Base-by-base conservation (phyloP, 2,113 vertebrate species). In the Plecturocebus donacophilus region DNA sequence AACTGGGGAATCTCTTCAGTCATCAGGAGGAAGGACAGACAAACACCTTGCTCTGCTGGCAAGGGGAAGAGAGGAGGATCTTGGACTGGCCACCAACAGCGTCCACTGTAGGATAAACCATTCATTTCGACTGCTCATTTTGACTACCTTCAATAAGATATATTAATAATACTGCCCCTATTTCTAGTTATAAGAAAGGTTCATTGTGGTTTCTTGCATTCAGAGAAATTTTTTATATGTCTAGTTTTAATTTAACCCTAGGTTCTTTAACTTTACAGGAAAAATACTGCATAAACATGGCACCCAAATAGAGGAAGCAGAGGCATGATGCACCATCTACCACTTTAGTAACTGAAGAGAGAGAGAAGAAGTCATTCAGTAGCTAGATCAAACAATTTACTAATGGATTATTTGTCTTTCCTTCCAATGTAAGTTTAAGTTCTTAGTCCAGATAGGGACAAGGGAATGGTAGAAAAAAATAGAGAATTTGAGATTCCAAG, bases 221-320 rank as follows among this genome's bases (percentile, higher is more conserved):
- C 40, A 84, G 68, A 86, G 61, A 84, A 17, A 58, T 32, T 68
- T 61, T 80, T 83, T 35, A 68, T 93, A 83, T n/a, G 82, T 16
- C 70, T 77, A 80, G n/a, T 56, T 87, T n/a, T 93, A 83, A 88
- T 32, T 96, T 91, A 94, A 85, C 30, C 42, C n/a, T 8, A 89
- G 2, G 9, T 32, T 90, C n/a, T 87, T 92, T 52, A 90, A 86
- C 45, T 94, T 56, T 64, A 32, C 17, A 87, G 30, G 25, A 66
- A 94, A 95, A 95, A 42, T 79, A 45, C 49, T 75, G 85, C n/a
- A 30, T 25, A 88, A 80, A 52, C 38, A 77, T 49, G 58, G 30
- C n/a, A 81, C 6, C 6, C 16, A 35, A 64, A 30, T 21, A 73
- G 79, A 94, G 45, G 73, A 32, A 93, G 49, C 42, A 90, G 61